phyloP scores from a whole-genome alignment of 30 jellyfish, hydroid and myxozoan genomes.

The Hydra vulgaris region DNA sequence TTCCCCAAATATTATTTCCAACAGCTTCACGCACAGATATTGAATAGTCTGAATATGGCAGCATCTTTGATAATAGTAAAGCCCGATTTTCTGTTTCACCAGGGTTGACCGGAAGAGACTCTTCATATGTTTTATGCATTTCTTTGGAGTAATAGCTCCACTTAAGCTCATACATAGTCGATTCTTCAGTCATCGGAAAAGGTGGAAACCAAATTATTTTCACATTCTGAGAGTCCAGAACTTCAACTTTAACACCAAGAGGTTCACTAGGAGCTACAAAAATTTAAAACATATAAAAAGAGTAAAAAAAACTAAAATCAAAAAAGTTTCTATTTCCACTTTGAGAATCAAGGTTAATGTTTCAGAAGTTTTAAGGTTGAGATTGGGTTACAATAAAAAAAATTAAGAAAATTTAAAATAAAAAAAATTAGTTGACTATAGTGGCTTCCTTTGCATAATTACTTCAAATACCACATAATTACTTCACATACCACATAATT shows the following conservation, averaged over 20 bases:
- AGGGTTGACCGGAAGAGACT: slow-evolving; percentile 21
- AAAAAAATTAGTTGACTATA: too few species aligned
- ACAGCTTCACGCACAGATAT: slow-evolving; percentile 51
- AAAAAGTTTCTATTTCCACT: too few species aligned
- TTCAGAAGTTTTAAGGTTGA: too few species aligned
- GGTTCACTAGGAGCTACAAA: slow-evolving; percentile 83
- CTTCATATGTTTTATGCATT: neutral
- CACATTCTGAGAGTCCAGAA: slow-evolving; percentile 23
- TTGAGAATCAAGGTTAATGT: too few species aligned
- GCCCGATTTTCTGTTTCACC: slow-evolving; percentile 14
- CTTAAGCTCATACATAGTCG: slow-evolving; percentile 28
- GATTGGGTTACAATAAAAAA: too few species aligned
- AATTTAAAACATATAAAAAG: slow-evolving; percentile 1
- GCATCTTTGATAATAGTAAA: neutral
- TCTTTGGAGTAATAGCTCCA: slow-evolving; percentile 23
- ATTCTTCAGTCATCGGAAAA: slow-evolving; percentile 30
- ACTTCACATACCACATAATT: too few species aligned
- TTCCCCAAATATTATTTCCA: slow-evolving; percentile 71
- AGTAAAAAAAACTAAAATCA: too few species aligned
- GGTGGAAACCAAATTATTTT: slow-evolving; percentile 54
- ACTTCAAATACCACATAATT: too few species aligned
- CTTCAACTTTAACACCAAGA: slow-evolving; percentile 20
- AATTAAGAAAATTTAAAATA: too few species aligned
- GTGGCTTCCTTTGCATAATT: too few species aligned
- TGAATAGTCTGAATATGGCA: slow-evolving; percentile 37